phyloP scores from a whole-genome alignment of 2,113 vertebrate species.

The Trichechus manatus region DNA sequence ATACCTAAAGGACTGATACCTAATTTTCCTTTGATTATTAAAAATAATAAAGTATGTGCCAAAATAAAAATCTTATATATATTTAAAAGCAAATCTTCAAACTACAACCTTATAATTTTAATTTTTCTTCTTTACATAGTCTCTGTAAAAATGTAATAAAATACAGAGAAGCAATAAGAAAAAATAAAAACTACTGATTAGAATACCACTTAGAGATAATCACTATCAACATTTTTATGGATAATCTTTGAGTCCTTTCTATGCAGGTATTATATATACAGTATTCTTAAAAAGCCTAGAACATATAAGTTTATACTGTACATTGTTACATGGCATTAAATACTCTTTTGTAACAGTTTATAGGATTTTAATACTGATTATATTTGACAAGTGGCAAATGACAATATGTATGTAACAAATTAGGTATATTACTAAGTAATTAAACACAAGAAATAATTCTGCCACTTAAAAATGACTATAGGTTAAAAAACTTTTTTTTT shows the following conservation, averaged over 20 bases:
- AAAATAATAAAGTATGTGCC: conserved; percentile 11
- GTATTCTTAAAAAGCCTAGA: background rate
- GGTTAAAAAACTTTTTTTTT: conserved; percentile 23
- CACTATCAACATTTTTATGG: background rate
- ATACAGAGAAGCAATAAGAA: conserved; percentile 52
- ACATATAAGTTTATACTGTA: background rate
- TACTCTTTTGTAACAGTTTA: conserved; percentile 14
- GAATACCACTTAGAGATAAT: background rate
- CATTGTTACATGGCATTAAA: background rate
- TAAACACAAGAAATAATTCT: background rate
- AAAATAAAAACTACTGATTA: conserved; percentile 24
- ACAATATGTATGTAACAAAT: background rate
- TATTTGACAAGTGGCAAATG: conserved; percentile 29
- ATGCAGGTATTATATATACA: background rate
- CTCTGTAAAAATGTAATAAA: conserved; percentile 50
- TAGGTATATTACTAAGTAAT: conserved; percentile 2
- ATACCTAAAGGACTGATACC: background rate
- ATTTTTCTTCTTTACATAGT: background rate
- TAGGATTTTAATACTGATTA: conserved; percentile 5
- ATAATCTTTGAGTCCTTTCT: conserved; percentile 9
- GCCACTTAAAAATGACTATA: conserved; percentile 55
- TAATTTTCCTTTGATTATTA: conserved; percentile 20
- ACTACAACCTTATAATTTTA: background rate
- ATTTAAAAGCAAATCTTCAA: conserved; percentile 66
- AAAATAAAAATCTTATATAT: conserved; percentile 50